Evolutionary conservation across 2,797 vertebrate species (phyloP).

Genomic region (Mycteria americana): DNA sequence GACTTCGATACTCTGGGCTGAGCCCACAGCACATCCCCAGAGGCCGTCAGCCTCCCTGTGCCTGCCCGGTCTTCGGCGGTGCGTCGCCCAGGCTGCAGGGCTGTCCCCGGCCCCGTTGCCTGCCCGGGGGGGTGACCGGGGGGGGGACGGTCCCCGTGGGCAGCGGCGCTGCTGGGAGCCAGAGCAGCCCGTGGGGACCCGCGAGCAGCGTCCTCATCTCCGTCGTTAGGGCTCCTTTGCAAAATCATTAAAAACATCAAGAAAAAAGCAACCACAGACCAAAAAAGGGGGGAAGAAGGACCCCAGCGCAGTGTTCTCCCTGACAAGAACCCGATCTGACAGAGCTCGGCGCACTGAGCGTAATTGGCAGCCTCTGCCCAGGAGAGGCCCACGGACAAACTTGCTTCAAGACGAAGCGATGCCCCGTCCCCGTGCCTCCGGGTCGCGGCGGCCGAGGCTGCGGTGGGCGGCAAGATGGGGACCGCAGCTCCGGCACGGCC

Average conservation of each 20-base stretch:
- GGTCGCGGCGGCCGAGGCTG: not conserved
- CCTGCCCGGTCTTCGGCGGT: not conserved
- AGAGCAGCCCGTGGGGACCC: not conserved
- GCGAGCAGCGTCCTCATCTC: not conserved
- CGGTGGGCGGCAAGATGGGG: rapidly evolving
- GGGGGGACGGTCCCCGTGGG: not conserved
- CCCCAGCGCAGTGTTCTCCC: not conserved
- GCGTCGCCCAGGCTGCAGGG: not conserved
- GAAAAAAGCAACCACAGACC: not conserved
- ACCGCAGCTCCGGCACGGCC: not conserved
- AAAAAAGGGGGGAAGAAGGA: not conserved
- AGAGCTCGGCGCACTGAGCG: not conserved
- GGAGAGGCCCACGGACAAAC: not conserved
- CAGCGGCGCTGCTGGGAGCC: not conserved
- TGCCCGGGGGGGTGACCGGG: not conserved
- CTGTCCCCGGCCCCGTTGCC: not conserved
- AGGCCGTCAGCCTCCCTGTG: not conserved
- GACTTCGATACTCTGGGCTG: not conserved
- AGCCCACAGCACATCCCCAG: not conserved
- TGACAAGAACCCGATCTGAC: slow-evolving; percentile 59
- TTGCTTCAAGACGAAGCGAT: not conserved
- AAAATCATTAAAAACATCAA: not conserved
- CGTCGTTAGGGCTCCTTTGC: not conserved
- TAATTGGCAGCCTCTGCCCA: slow-evolving; percentile 58
- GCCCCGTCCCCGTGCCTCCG: not conserved